Conservation (phyloP, 1,140 invertebrate genomes). For the Pseudomyrmex concolor region DNA sequence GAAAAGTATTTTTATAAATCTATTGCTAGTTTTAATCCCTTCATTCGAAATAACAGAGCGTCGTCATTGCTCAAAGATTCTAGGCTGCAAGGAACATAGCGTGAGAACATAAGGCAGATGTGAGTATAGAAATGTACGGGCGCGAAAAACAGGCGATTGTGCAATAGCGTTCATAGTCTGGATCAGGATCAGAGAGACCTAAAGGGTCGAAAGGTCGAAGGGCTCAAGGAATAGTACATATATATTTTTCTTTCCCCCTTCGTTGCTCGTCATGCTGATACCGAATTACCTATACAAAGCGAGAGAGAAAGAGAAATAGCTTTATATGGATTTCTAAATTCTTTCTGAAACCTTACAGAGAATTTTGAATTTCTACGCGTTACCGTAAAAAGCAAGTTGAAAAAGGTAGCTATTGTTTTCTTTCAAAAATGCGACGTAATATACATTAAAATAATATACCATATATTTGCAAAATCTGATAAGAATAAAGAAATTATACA, state of each 20-base stretch:
- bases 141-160: conserved; percentile 41
- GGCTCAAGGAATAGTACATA: conserved; percentile 33
- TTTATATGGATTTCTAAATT: neutral
- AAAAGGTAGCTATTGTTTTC: neutral
- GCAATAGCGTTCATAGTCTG: conserved; percentile 45
- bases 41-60: conserved; percentile 45
- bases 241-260: conserved; percentile 14
- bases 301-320: too few species aligned
- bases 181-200: conserved; percentile 35
- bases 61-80: conserved; percentile 20
- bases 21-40: neutral
- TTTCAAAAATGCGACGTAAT: neutral
- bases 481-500: neutral
- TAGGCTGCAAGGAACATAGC: conserved; percentile 49
- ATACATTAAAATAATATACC: neutral
- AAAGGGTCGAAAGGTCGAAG: conserved; percentile 47
- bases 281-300: neutral
- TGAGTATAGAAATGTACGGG: conserved; percentile 52
- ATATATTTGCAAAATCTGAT: neutral
- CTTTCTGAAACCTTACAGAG: neutral
- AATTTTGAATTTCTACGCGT: conserved; percentile 4
- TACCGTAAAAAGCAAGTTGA: neutral
- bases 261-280: neutral
- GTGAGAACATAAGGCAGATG: conserved; percentile 59
- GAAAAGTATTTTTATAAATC: too few species aligned